Base-by-base conservation (phyloP, 1,140 invertebrate genomes). In the Temnothorax longispinosus region DNA sequence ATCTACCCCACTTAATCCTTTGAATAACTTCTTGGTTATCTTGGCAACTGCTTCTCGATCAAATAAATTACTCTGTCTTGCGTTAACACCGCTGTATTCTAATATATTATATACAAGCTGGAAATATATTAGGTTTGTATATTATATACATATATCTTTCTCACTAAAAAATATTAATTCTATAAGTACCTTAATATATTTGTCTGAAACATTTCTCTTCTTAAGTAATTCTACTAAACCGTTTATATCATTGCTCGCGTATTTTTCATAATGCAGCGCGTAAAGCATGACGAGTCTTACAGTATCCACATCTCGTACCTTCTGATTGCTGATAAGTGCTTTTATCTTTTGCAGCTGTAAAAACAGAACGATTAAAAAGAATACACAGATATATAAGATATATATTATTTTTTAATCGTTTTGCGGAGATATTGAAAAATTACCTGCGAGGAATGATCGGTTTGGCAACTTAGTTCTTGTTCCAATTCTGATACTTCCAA, bases 401-500 rank as follows among this genome's bases (percentile, higher is more conserved):
- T 13, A 8, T 38, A 38, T 7, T 1, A 50, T 47, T 62, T 35
- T 64, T 8, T 8, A 11, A 65, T 41, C 4, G 10, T 11, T 67
- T 67, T 44, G 8, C 13, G 5, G 4, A 65, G 21, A 35, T 8
- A 87, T 69, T 65, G 81, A 50, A 69, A 44, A 74, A 38, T 60
- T 72, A 99, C 94, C 91, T 99, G 98, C 65, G 97, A 96, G 1
- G 97, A 97, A 95, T 99, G 99, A 93, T 99, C 99, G 84, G 97
- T 97, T 94, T 99, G 98, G 93, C 98, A 99, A 52, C 98, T 97
- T 6, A 99, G 96, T 96, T 99, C 98, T 96, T 99, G 99, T 95
- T 99, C 99, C 65, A 99, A 95, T 96, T 99, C 99, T 1, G 99
- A 99, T 21, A 99, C 97, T 94, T 99, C 97, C 72, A 99, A 96